Conservation (phyloP, 2,113 vertebrate species). For the Tylochromis polylepis region DNA sequence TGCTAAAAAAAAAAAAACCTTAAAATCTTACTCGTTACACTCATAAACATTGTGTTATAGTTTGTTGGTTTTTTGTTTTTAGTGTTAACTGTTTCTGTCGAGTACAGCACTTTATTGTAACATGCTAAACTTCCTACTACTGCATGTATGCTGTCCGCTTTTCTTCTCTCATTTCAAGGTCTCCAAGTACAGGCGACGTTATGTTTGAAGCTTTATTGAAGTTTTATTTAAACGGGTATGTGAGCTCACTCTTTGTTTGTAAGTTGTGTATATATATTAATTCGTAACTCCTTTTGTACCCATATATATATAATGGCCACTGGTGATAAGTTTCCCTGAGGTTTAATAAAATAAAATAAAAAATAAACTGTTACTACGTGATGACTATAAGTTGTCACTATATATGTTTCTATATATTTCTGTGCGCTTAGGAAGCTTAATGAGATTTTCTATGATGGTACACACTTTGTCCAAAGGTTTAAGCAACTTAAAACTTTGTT, state of each 20-base stretch:
- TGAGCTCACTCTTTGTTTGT: background rate
- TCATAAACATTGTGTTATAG: background rate
- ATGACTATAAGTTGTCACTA: background rate
- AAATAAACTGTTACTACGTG: too few relatives aligned
- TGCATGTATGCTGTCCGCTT: background rate
- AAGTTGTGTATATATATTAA: background rate
- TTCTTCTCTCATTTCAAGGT: background rate
- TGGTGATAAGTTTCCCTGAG: too few relatives aligned
- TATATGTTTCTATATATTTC: fast-evolving
- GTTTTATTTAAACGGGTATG: background rate
- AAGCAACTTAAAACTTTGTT: too few relatives aligned
- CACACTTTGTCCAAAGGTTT: background rate
- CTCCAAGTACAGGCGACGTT: background rate
- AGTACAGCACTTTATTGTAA: background rate
- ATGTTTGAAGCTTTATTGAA: background rate
- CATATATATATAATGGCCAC: too few relatives aligned
- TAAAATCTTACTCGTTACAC: fast-evolving
- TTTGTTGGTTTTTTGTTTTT: background rate
- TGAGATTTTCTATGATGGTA: background rate
- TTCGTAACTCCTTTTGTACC: background rate
- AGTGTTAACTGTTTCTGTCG: background rate
- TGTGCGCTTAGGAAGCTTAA: background rate
- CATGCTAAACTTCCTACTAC: background rate
- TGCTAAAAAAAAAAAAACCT: background rate
- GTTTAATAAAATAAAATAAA: too few relatives aligned